A percentile compares a stretch with the other conserved stretches of the same genome.
phyloP scores from a whole-genome alignment of 2,888 invertebrate species.

The Hyposoter dolosus region DNA sequence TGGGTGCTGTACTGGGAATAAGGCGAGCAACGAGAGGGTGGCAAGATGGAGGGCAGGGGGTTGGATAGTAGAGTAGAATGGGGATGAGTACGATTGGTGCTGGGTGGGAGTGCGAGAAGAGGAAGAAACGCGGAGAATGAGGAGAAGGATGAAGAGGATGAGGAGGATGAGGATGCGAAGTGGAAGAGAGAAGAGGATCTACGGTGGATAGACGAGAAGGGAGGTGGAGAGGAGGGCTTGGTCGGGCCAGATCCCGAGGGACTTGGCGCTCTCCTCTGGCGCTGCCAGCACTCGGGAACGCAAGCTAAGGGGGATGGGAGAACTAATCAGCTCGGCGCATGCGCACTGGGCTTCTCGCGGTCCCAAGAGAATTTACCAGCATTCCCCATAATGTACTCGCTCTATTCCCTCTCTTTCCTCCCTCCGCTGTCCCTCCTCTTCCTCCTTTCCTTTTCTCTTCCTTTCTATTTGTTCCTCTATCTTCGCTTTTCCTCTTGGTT shows the following conservation, averaged over 20 bases:
- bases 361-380: slow-evolving; percentile 82
- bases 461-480: slow-evolving; percentile 65
- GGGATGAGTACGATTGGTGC: slow-evolving; percentile 65
- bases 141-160: slow-evolving; percentile 62
- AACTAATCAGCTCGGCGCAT: slow-evolving; percentile 83
- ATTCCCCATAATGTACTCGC: slow-evolving; percentile 81
- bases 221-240: slow-evolving; percentile 66
- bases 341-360: slow-evolving; percentile 79
- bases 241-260: slow-evolving; percentile 82
- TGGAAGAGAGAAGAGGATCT: slow-evolving; percentile 60
- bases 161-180: slow-evolving; percentile 63
- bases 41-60: slow-evolving; percentile 15
- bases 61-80: slow-evolving; percentile 58
- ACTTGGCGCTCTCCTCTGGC: slow-evolving; percentile 82
- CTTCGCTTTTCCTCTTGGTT: slow-evolving; percentile 53
- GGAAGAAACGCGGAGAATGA: slow-evolving; percentile 32
- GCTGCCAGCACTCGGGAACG: slow-evolving; percentile 81
- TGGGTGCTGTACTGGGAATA: slow-evolving; percentile 79
- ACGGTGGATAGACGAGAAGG: slow-evolving; percentile 46
- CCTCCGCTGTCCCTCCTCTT: slow-evolving; percentile 39
- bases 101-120: slow-evolving; percentile 39
- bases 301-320: slow-evolving; percentile 76
- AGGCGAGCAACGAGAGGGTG: slow-evolving; percentile 70
- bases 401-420: slow-evolving; percentile 70
- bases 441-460: slow-evolving; percentile 66